Conservation (phyloP, 1,140 invertebrate genomes). For the Microplitis mediator region DNA sequence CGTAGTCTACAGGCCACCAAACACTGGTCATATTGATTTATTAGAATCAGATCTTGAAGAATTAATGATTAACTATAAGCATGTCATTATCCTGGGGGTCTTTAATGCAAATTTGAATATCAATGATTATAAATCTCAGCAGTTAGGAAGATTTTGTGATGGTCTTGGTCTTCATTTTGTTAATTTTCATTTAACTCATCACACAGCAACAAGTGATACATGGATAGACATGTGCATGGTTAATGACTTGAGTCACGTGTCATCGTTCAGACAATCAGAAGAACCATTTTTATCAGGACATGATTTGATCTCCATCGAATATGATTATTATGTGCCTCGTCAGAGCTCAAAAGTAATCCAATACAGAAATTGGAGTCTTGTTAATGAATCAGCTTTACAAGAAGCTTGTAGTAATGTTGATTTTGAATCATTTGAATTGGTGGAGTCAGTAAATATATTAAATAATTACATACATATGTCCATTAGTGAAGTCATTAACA, state of each 20-base stretch:
- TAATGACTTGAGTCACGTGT: not conserved
- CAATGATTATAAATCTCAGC: not conserved
- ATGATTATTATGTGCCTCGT: no score
- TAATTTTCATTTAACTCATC: constrained; percentile 7
- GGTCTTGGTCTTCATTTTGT: constrained; percentile 1
- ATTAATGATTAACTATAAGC: not conserved
- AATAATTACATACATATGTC: no score
- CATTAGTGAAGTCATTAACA: no score
- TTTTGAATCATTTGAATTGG: no score
- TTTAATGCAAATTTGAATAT: not conserved
- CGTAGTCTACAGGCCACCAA: constrained; percentile 19
- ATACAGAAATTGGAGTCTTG: no score
- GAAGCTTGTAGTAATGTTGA: no score
- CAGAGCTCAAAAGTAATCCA: no score
- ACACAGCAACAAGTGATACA: not conserved
- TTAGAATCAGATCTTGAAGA: not conserved
- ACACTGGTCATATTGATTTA: not conserved
- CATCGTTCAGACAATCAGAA: not conserved
- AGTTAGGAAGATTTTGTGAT: not conserved
- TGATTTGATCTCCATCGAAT: no score
- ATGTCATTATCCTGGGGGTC: not conserved
- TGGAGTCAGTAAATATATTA: no score
- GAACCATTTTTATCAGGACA: no score
- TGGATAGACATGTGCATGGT: constrained; percentile 13
- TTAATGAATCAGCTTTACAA: no score